Percentiles rank a stretch among this genome's conserved stretches.
Conservation (phyloP, 2,113 vertebrate species). For the Elephantulus edwardii region DNA sequence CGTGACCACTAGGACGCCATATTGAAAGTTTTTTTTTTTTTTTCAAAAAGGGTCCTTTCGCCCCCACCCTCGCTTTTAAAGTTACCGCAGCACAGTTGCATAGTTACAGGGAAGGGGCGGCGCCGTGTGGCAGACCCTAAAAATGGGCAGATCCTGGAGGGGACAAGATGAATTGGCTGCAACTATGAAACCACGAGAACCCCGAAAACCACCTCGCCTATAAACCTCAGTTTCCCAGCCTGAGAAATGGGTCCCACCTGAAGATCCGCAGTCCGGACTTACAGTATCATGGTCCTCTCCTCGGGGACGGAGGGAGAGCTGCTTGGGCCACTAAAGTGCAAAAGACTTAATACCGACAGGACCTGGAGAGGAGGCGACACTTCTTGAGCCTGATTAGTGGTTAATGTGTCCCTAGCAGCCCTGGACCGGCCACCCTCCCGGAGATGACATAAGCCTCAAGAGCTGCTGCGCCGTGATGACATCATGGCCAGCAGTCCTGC, state of each 20-base stretch:
- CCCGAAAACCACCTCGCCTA: neutral
- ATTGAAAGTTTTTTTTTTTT: constrained; percentile 50
- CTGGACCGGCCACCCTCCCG: neutral
- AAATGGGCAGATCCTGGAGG: neutral
- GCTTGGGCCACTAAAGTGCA: neutral
- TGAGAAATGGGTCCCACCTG: neutral
- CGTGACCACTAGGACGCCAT: constrained; percentile 62
- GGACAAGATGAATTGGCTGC: neutral
- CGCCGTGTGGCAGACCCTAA: neutral
- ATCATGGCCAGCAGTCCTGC: constrained; percentile 49
- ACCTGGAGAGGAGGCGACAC: neutral
- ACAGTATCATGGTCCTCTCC: constrained; percentile 60
- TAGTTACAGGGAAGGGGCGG: constrained; percentile 39
- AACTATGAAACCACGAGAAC: neutral
- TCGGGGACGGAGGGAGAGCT: neutral
- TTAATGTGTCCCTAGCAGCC: neutral
- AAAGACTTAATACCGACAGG: neutral
- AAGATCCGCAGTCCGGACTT: constrained; percentile 30
- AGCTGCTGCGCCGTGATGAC: constrained; percentile 61
- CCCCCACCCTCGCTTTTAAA: constrained; percentile 48
- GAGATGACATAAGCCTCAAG: constrained; percentile 71
- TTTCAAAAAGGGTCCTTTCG: neutral
- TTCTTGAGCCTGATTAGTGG: neutral
- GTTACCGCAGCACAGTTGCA: constrained; percentile 12
- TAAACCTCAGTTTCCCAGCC: neutral